These are phyloP conservation scores for Corapipo altera DNA, from an alignment of 2,113 vertebrate species.

Conservation along the genomic window DNA sequence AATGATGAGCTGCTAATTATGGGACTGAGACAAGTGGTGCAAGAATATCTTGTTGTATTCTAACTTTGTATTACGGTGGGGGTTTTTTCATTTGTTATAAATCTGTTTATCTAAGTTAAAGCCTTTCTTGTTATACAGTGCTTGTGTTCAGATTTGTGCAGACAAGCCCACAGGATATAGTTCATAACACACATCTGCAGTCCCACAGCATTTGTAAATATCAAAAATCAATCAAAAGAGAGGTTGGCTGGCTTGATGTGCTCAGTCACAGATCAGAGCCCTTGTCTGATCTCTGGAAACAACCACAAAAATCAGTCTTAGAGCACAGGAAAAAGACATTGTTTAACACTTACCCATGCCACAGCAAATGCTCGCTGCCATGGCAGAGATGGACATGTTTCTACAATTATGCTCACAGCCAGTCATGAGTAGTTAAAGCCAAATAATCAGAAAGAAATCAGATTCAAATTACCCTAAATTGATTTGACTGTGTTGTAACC, in stretches of 20 bases:
- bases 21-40: neutral
- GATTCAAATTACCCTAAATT: neutral
- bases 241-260: neutral
- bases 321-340: neutral
- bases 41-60: neutral
- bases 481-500: neutral
- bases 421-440: neutral
- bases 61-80: neutral
- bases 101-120: neutral
- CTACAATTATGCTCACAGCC: neutral
- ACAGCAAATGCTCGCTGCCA: neutral
- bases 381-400: neutral
- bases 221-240: constrained; percentile 18
- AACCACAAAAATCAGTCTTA: neutral
- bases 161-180: neutral
- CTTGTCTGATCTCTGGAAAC: neutral
- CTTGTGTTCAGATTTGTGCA: neutral
- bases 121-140: neutral
- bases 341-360: neutral
- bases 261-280: constrained; percentile 26
- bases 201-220: neutral
- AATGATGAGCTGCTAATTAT: neutral
- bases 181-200: neutral
- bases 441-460: neutral
- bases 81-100: neutral